Base-by-base conservation (phyloP, 1,140 invertebrate genomes). In the Heliothis virescens region DNA sequence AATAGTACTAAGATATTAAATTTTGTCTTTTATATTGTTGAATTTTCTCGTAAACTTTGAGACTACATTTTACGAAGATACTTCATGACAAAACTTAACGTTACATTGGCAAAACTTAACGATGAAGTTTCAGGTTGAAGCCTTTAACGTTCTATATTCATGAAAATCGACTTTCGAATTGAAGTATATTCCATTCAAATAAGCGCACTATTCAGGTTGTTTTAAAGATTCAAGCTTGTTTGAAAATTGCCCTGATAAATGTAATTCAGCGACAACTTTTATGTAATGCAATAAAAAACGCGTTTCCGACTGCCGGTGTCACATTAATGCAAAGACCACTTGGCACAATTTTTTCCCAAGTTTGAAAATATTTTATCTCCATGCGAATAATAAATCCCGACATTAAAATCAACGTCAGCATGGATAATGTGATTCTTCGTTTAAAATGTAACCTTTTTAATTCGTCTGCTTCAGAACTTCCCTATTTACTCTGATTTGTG, bases 371-470 rank as follows among this genome's bases (percentile, higher is more conserved):
- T 74, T 74, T 74, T 60, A 60, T 53, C 55, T 50, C 50, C 60
- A 60, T 60, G 47, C 41, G 34, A 48, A 53, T 74, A 60, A 74
- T 74, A 72, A 72, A 57, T 60, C 53, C 67, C 53, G 53, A 59
- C 65, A 69, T 72, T 72, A 72, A 48, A 26, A 48, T 74, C 50
- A 74, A 60, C 55, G 57, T 62, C 55, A 74, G 57, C 50, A 13
- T 50, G 34, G 72, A 34, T 47, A 74, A 62, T 16, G 41, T 59
- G 57, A 74, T 74, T 60, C 55, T 48, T 60, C 13, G 5, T 74
- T 74, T 60, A 62, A 74, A 74, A 60, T 48, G 57, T 60, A 60
- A 62, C 55, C 55, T 74, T 59, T 60, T 74, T 74, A 74, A 34
- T 34, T 29, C 18, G 52, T 9, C 10, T 55, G 50, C 69, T 57